A percentile compares a stretch with the other conserved stretches of the same genome.
Conservation (phyloP, 2,888 invertebrate species). For the Diaprepes abbreviatus region DNA sequence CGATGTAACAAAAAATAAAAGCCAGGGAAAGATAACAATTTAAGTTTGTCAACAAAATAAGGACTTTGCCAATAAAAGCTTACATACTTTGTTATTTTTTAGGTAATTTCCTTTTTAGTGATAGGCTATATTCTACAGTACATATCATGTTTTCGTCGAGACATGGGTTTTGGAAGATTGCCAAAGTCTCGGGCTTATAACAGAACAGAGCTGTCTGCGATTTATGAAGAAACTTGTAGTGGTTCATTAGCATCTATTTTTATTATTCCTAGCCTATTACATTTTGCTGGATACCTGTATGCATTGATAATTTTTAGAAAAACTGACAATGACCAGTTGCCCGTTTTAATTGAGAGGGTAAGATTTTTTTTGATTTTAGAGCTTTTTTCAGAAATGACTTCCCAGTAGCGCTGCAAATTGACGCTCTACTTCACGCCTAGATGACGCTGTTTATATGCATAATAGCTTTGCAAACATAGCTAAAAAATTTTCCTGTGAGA, state of each 20-base stretch:
- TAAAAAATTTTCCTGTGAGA: no score
- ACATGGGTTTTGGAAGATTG: constrained; percentile 79
- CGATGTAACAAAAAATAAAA: no score
- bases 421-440: no score
- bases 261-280: constrained; percentile 79
- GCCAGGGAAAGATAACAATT: no score
- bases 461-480: no score
- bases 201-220: constrained; percentile 53
- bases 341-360: constrained; percentile 86
- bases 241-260: constrained; percentile 81
- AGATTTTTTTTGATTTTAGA: constrained; percentile 56
- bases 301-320: constrained; percentile 81
- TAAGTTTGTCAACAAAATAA: no score
- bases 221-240: constrained; percentile 75
- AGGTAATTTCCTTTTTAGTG: constrained; percentile 45
- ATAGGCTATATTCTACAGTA: constrained; percentile 82
- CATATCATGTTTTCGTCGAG: constrained; percentile 82
- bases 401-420: no score
- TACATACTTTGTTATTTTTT: no score
- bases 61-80: no score
- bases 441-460: no score
- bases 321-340: constrained; percentile 85
- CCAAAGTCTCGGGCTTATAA: constrained; percentile 24
- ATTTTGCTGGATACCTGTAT: constrained; percentile 80
- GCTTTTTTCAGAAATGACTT: no score